Evolutionary conservation across 2,113 vertebrate species (phyloP).

Genomic region (Raja brachyura): DNA sequence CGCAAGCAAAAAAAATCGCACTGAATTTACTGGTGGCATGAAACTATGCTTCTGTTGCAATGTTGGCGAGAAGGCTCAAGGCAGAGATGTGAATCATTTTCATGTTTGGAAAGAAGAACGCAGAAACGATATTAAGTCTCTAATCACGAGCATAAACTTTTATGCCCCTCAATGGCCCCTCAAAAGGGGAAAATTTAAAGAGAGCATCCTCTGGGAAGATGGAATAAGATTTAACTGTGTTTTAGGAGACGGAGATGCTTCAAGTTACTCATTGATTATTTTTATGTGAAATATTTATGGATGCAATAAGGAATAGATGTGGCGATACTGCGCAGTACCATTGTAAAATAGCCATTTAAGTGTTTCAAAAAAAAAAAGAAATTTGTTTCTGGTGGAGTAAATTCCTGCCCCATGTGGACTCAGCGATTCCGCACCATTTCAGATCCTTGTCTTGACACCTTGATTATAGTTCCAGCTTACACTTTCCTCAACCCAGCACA

Average conservation of each 20-base stretch:
- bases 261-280: not conserved
- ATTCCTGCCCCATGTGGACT: not conserved
- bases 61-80: not conserved
- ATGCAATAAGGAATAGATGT: not conserved
- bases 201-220: not conserved
- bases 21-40: not conserved
- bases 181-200: not conserved
- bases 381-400: not conserved
- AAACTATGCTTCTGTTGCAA: not conserved
- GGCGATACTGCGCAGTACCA: not conserved
- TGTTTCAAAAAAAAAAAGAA: not conserved
- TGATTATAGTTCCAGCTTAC: not conserved
- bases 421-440: not conserved
- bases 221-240: not conserved
- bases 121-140: not conserved
- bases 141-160: not conserved
- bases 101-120: not conserved
- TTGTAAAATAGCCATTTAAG: not conserved
- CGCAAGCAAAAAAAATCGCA: not conserved
- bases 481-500: not conserved
- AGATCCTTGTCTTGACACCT: not conserved
- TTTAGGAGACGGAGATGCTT: not conserved
- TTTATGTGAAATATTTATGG: not conserved
- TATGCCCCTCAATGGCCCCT: not conserved
- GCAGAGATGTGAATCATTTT: not conserved